These are phyloP conservation scores for Eupristina koningsbergeri DNA, from an alignment of 1,140 invertebrate genomes.

Conservation along the genomic window DNA sequence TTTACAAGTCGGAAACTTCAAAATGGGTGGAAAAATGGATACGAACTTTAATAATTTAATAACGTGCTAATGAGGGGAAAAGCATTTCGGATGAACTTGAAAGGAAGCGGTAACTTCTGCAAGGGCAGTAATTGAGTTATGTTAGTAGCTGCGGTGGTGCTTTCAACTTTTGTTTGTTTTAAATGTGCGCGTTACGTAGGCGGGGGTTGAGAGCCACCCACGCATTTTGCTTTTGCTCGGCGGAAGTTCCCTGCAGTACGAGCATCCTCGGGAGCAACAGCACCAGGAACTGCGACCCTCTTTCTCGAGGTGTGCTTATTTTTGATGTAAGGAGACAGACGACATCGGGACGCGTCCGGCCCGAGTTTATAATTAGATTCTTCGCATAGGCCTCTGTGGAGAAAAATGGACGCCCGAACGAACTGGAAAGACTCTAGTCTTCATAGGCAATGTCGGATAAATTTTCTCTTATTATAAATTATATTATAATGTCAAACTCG, in stretches of 20 bases:
- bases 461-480: too few relatives aligned
- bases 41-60: too few relatives aligned
- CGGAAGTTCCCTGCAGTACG: neutral
- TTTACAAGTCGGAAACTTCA: too few relatives aligned
- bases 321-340: neutral
- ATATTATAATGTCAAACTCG: too few relatives aligned
- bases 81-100: too few relatives aligned
- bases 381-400: neutral
- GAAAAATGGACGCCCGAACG: neutral
- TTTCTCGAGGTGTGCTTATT: conserved; percentile 32
- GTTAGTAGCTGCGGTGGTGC: neutral
- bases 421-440: neutral
- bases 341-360: neutral
- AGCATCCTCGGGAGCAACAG: too few relatives aligned
- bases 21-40: too few relatives aligned
- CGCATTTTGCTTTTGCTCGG: conserved; percentile 8
- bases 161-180: neutral
- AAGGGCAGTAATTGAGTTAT: neutral
- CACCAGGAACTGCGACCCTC: too few relatives aligned
- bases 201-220: neutral
- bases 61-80: too few relatives aligned
- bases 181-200: neutral
- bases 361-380: conserved; percentile 28
- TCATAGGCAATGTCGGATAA: neutral
- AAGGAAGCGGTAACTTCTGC: neutral